phyloP scores from a whole-genome alignment of 2,113 vertebrate genomes.

The Osmerus eperlanus region DNA sequence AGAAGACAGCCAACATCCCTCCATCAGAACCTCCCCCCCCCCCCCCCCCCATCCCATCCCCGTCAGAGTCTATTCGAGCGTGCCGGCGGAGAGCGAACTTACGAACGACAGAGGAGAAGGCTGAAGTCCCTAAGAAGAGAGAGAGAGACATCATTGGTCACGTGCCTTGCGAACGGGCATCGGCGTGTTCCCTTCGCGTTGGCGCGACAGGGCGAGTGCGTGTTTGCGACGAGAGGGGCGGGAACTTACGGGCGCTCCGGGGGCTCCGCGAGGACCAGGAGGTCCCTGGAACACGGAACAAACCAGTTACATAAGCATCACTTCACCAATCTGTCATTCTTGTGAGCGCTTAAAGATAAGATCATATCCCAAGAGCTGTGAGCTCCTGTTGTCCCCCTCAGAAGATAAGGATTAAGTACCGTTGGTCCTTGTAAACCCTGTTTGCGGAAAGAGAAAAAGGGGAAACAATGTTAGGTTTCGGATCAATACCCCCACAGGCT shows the following conservation, averaged over 20 bases:
- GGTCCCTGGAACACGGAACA: constrained; percentile 70
- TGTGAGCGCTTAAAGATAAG: not conserved
- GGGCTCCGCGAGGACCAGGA: constrained; percentile 84
- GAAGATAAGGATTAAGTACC: constrained; percentile 72
- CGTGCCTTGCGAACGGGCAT: too few species aligned
- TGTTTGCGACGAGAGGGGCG: not conserved
- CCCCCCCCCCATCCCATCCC: not conserved
- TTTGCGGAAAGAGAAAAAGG: constrained; percentile 41
- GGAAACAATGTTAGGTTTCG: constrained; percentile 34
- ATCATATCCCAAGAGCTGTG: not conserved
- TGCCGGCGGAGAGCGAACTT: constrained; percentile 58
- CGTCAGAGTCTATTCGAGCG: not conserved
- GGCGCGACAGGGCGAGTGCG: not conserved
- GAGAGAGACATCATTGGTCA: not conserved
- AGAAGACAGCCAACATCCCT: constrained; percentile 18
- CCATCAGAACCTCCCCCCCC: not conserved
- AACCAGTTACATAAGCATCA: constrained; percentile 11
- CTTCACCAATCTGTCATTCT: constrained; percentile 17
- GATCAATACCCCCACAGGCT: constrained; percentile 1
- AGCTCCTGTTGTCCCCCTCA: not conserved
- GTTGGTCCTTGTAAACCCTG: constrained; percentile 88
- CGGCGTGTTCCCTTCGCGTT: not conserved
- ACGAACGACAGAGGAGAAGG: constrained; percentile 72
- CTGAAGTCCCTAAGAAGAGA: constrained; percentile 70
- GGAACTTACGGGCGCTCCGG: constrained; percentile 88